Base-by-base conservation (phyloP, 1,140 invertebrate species). In the Ips nitidus region DNA sequence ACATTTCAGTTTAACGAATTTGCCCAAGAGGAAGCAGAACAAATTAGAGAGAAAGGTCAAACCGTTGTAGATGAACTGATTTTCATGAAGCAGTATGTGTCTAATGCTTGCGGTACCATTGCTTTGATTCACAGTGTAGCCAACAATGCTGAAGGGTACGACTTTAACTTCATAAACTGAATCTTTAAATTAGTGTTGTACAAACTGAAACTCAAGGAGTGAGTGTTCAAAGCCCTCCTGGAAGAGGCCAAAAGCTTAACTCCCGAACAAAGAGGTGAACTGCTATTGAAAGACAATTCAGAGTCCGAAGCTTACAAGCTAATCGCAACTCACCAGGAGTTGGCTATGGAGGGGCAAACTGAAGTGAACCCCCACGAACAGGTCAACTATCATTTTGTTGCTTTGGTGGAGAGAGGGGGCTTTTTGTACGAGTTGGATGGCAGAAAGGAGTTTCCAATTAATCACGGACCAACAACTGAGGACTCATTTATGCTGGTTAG, bases 71-170 rank as follows among this genome's bases (percentile, higher is more conserved):
- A 84, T 22, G 85, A 89, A 76, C 79, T 98, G 53, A 98, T 92
- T 81, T 95, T 92, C 81, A 89, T 98, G 84, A 94, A 94, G 76
- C 97, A 99, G 81, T 90, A 89, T 62, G 90, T 98, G 56, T 89
- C 89, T 47, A 99, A 99, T 86, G 95, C 97, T 2, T 98, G 97
- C 84, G 97, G 97, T 39, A 97, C 95, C 1, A 89, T 98, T 69
- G 97, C 95, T 41, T 82, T 98, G 41, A 89, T 98, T 52, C 96
- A 98, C 80, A 86, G 88, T 75, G 81, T 93, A 66, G 89, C 89
- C 2, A 93, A 93, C 78, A 91, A 90, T 76, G 80, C 84, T 47
- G 89, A 91, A 38, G 71, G 73, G 86, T 87, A 80, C 37, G n/a
- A n/a, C n/a, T n/a, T n/a, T n/a, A n/a, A n/a, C n/a, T n/a, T n/a